A percentile compares a stretch with the other conserved stretches of the same genome.
Evolutionary conservation across 2,888 invertebrate species (phyloP).

Genomic region (Cephus rjabovi): DNA sequence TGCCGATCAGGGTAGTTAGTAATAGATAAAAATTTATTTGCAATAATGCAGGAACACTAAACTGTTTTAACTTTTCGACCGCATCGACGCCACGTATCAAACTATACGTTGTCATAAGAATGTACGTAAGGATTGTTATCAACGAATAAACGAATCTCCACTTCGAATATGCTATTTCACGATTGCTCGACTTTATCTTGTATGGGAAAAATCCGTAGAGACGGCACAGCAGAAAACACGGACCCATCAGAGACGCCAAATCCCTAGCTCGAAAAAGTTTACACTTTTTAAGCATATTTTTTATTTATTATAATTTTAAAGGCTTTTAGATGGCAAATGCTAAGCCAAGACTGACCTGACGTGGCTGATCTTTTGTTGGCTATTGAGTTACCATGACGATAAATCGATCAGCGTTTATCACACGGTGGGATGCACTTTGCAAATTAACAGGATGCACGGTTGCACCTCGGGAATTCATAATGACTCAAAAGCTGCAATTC

Average conservation of each 20-base stretch:
- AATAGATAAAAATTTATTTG: slow-evolving; percentile 41
- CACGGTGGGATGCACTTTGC: not conserved
- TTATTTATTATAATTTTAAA: not conserved
- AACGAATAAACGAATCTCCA: slow-evolving; percentile 26
- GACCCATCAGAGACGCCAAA: slow-evolving; percentile 41
- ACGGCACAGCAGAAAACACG: slow-evolving; percentile 31
- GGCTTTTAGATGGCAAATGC: not conserved
- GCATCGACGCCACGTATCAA: slow-evolving; percentile 36
- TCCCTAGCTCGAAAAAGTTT: slow-evolving; percentile 36
- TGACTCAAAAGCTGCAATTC: not conserved
- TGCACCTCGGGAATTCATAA: not conserved
- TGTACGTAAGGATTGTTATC: slow-evolving; percentile 21
- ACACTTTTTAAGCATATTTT: slow-evolving; percentile 24
- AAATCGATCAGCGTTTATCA: not conserved
- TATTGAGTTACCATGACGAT: not conserved
- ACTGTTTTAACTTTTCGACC: slow-evolving; percentile 19
- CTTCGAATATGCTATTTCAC: slow-evolving; percentile 29
- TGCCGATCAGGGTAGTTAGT: slow-evolving; percentile 29
- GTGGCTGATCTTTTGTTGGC: not conserved
- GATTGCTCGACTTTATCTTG: slow-evolving; percentile 14
- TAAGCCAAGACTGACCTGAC: not conserved
- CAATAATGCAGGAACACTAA: slow-evolving; percentile 36
- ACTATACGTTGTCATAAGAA: not conserved
- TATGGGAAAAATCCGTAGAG: slow-evolving; percentile 46
- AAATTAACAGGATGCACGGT: not conserved